Evolutionary conservation across 2,113 vertebrate species (phyloP).

Genomic region (Poicephalus gulielmi): DNA sequence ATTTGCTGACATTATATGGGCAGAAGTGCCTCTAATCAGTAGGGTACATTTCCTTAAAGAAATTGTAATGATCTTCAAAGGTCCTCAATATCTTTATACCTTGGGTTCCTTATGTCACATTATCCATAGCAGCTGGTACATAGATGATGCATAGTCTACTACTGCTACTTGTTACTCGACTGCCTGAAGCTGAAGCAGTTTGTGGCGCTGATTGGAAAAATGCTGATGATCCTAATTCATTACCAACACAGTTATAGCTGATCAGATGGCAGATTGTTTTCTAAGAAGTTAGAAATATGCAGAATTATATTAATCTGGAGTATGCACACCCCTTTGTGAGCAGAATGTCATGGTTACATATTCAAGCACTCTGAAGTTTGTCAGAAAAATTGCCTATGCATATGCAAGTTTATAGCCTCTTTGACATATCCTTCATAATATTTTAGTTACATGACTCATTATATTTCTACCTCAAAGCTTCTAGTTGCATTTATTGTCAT

Average conservation of each 20-base stretch:
- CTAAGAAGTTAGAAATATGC: background rate
- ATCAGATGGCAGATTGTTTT: constrained; percentile 8
- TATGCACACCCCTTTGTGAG: background rate
- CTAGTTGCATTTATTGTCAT: background rate
- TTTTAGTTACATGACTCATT: background rate
- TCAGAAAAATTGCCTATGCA: constrained; percentile 6
- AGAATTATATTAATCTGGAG: constrained; percentile 6
- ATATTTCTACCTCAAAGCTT: background rate
- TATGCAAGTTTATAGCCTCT: constrained; percentile 2
- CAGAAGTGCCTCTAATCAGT: background rate
- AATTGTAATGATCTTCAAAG: background rate
- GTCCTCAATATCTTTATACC: background rate
- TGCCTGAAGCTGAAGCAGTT: background rate
- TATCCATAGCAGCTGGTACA: background rate
- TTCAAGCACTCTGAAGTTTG: background rate
- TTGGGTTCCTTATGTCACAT: background rate
- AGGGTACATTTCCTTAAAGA: background rate
- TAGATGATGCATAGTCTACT: background rate
- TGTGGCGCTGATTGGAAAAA: background rate
- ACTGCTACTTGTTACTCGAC: background rate
- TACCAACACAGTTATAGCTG: background rate
- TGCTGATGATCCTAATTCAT: background rate
- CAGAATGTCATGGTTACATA: background rate
- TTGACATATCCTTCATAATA: background rate
- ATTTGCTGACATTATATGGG: background rate